Evolutionary conservation across 2,888 invertebrate genomes (phyloP).

Genomic region (Cerceris ruficornis): DNA sequence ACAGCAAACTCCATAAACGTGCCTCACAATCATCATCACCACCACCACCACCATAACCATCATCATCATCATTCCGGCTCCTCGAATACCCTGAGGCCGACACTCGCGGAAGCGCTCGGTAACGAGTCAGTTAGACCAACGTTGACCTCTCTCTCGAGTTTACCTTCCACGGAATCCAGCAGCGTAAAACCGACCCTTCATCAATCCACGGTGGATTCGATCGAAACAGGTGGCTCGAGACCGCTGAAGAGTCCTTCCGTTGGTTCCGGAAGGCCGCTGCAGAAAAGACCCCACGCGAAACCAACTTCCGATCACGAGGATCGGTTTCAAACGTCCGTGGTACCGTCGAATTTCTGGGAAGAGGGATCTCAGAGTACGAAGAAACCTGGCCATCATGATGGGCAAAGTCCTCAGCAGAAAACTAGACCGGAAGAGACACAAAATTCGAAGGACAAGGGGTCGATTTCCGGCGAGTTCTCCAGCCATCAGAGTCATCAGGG

Average conservation of each 20-base stretch:
- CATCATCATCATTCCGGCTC: slow-evolving; percentile 38
- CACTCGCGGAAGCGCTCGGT: slow-evolving; percentile 75
- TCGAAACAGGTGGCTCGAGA: slow-evolving; percentile 37
- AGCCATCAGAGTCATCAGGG: slow-evolving; percentile 62
- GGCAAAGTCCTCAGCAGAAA: slow-evolving; percentile 56
- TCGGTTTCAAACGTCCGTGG: slow-evolving; percentile 49
- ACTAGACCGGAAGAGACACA: slow-evolving; percentile 56
- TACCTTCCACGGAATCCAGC: slow-evolving; percentile 56
- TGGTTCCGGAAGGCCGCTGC: slow-evolving; percentile 65
- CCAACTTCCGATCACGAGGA: slow-evolving; percentile 71
- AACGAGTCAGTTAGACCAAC: slow-evolving; percentile 77
- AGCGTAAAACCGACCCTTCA: slow-evolving; percentile 80
- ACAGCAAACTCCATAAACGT: slow-evolving; percentile 73
- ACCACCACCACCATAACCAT: slow-evolving; percentile 27
- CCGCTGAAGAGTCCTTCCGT: slow-evolving; percentile 68
- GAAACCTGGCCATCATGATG: slow-evolving; percentile 46
- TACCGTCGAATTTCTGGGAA: neutral
- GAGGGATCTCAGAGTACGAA: slow-evolving; percentile 23
- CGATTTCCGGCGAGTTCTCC: slow-evolving; percentile 5
- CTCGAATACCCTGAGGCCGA: slow-evolving; percentile 61
- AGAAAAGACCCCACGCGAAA: slow-evolving; percentile 77
- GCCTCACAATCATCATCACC: slow-evolving; percentile 47
- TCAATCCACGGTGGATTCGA: slow-evolving; percentile 76
- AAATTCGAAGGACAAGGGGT: slow-evolving; percentile 32
- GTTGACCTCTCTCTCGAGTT: slow-evolving; percentile 69